Percentiles rank a stretch among this genome's conserved stretches.
Evolutionary conservation across 2,797 vertebrate genomes (phyloP).

Genomic region (Phoebastria nigripes): DNA sequence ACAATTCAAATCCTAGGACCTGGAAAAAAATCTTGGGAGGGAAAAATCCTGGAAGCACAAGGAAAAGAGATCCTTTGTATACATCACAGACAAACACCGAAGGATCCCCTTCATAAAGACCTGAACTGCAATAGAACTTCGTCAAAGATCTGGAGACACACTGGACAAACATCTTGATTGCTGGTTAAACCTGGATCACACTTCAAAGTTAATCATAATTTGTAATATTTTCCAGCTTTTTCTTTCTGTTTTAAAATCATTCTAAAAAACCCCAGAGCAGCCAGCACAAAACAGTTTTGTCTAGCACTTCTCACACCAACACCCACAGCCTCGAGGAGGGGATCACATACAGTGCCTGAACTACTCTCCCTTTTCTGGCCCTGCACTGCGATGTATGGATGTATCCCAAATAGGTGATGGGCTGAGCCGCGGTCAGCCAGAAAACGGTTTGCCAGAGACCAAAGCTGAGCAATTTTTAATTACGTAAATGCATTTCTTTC

Average conservation of each 20-base stretch:
- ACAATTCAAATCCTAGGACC: background rate
- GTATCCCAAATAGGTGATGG: background rate
- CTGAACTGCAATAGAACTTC: background rate
- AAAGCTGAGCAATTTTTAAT: background rate
- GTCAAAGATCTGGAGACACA: background rate
- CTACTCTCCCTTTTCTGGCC: background rate
- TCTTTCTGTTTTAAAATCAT: background rate
- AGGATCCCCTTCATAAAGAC: background rate
- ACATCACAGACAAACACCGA: fast-evolving
- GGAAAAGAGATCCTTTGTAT: background rate
- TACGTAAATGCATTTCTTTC: background rate
- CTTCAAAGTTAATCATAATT: background rate
- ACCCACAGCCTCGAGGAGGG: background rate
- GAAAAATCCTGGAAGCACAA: background rate
- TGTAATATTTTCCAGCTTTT: background rate
- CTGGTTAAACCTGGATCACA: background rate
- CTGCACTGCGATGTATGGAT: background rate
- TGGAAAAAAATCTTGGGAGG: background rate
- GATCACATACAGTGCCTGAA: fast-evolving
- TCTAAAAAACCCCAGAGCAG: background rate
- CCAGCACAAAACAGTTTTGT: background rate
- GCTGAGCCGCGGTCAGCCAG: background rate
- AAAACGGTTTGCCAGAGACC: background rate
- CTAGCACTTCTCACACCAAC: background rate
- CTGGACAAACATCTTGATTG: background rate